Conservation (phyloP, 2,113 vertebrate species). For the Tychaedon coryphoeus region DNA sequence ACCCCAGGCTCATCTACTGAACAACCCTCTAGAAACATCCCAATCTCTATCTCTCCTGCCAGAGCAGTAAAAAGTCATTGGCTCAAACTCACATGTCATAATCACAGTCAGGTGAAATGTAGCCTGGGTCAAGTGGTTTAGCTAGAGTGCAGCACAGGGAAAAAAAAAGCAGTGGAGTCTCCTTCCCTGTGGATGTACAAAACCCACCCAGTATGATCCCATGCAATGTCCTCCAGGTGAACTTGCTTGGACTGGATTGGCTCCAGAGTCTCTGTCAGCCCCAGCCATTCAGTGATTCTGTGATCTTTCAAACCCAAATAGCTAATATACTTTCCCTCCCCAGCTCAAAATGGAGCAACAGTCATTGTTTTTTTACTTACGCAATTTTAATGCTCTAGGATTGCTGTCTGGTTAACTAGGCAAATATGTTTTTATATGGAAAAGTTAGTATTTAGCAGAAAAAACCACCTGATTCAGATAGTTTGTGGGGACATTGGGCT, state of each 20-base stretch:
- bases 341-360: neutral
- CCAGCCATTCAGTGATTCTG: neutral
- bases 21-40: neutral
- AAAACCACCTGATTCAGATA: rapidly evolving
- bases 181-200: neutral
- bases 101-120: neutral
- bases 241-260: rapidly evolving
- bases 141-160: neutral
- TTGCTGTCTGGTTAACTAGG: neutral
- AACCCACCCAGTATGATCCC: neutral
- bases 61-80: neutral
- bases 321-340: neutral
- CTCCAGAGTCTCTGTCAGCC: neutral
- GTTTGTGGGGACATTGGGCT: neutral
- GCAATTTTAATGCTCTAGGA: neutral
- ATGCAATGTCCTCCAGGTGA: neutral
- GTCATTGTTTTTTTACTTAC: neutral
- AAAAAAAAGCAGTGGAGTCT: neutral
- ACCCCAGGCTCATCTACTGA: neutral
- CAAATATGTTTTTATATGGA: neutral
- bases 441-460: neutral
- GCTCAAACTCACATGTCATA: neutral
- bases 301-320: neutral
- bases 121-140: neutral
- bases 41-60: neutral